Evolutionary conservation across 2,113 vertebrate genomes (phyloP), one percentile per base, ranked within the genome.

Genomic region (Trematomus loennbergii): DNA sequence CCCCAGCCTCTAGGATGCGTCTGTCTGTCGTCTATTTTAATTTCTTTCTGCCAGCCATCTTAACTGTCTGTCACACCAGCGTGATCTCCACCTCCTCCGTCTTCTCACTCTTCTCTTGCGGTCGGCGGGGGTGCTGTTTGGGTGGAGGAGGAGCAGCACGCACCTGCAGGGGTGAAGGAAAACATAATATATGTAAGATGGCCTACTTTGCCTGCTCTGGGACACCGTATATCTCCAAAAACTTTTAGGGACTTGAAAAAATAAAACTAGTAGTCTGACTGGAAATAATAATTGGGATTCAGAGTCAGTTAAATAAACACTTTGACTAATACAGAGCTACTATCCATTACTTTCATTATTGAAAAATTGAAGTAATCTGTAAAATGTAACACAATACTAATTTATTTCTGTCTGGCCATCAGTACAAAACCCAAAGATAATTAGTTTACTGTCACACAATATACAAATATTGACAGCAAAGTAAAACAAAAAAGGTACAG

Each of bases 71-170:
- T 96, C 94, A 99, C 93, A 99, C 98, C 93, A 99, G 95, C 0
- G 98, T 99, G 88, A 99, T 98, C 82, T 99, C 98, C 93, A 99
- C 98, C 18, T 99, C 98, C 90, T 99, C 98, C 0, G 96, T 95
- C 93, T 98, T 99, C 90, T 99, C 97, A 0, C 95, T 95, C 94
- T 98, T 99, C 92, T 98, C 97, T 3, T 95, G 58, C 0, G 95
- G 90, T 81, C 96, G 93, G 50, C 97, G 96, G 17, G 96, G 91
- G 17, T 96, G 96, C 90, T 98, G 98, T 0, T 97, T 98, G 0
- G 98, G 98, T 5, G 98, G 98, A 0, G 98, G 98, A 0, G 98
- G 98, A 46, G 98, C 98, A 0, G 98, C 98, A 75, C 98, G 96
- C 48, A 99, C 98, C 98, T 99, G 94, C 53, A 75, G 29, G 33